phyloP scores from a whole-genome alignment of 2,113 vertebrate species.

The Oncorhynchus clarkii region DNA sequence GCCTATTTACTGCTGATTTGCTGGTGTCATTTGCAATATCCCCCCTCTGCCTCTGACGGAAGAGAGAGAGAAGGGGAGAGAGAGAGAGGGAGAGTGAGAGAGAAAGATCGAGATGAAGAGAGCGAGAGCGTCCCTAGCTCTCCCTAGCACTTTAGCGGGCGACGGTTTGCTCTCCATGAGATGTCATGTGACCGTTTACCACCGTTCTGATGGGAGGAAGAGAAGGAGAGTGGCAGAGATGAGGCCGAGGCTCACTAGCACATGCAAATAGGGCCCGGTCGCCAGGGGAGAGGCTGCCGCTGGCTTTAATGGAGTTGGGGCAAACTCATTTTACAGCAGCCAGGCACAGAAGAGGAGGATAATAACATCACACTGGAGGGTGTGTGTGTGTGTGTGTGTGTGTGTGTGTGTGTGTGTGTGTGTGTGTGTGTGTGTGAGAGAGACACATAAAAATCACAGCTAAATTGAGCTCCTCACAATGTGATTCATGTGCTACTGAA shows the following conservation, averaged over 20 bases:
- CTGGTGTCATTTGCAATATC: constrained; percentile 99
- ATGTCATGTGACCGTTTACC: constrained; percentile 99
- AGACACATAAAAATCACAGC: not conserved
- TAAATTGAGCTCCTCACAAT: not conserved
- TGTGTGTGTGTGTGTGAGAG: constrained; percentile 14
- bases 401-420: constrained; percentile 33
- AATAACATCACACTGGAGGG: constrained; percentile 59
- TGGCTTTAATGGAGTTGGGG: constrained; percentile 99
- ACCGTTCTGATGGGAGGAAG: constrained; percentile 66
- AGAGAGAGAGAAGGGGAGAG: constrained; percentile 60
- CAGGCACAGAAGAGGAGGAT: constrained; percentile 81
- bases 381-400: constrained; percentile 45
- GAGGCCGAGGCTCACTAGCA: constrained; percentile 91
- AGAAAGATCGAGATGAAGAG: constrained; percentile 17
- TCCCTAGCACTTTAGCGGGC: constrained; percentile 76
- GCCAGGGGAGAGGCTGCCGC: constrained; percentile 90
- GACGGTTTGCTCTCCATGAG: constrained; percentile 38
- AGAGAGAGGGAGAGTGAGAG: constrained; percentile 66
- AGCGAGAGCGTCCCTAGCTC: constrained; percentile 56
- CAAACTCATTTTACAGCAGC: constrained; percentile 97
- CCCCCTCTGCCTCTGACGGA: constrained; percentile 90
- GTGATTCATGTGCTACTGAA: constrained; percentile 32
- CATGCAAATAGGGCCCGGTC: constrained; percentile 92
- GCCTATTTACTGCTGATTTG: constrained; percentile 99
- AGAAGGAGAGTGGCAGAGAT: constrained; percentile 39